phyloP scores from a whole-genome alignment of 2,888 invertebrate species.

The Clunio marinus region DNA sequence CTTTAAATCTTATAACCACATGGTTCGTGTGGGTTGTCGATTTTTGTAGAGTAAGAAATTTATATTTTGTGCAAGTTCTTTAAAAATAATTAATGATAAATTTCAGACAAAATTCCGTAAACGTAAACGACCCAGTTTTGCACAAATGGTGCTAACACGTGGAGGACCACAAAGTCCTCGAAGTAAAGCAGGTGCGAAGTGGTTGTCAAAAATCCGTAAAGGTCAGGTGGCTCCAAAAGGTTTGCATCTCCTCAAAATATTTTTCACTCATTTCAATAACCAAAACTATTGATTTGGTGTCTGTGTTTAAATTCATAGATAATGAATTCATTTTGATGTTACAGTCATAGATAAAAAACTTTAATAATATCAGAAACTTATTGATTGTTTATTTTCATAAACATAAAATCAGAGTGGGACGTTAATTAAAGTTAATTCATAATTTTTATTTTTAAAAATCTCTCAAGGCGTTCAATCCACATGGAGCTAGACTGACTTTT shows the following conservation, averaged over 20 bases:
- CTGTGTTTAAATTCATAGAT: not conserved
- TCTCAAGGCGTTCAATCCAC: no score
- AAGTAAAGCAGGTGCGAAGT: slow-evolving; percentile 82
- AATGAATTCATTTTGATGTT: slow-evolving; percentile 16
- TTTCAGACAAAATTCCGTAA: slow-evolving; percentile 59
- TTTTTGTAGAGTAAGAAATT: slow-evolving; percentile 64
- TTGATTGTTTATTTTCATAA: no score
- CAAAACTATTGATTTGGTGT: not conserved
- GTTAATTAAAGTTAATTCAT: no score
- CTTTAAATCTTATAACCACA: slow-evolving; percentile 92
- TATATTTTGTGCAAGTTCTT: slow-evolving; percentile 41
- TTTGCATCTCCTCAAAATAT: slow-evolving; percentile 37
- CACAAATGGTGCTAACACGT: slow-evolving; percentile 66
- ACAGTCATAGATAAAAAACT: no score
- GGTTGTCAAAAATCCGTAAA: slow-evolving; percentile 83
- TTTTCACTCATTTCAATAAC: not conserved
- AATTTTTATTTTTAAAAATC: no score
- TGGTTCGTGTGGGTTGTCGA: slow-evolving; percentile 84
- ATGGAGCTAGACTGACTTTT: slow-evolving; percentile 38
- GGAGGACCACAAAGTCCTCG: slow-evolving; percentile 73
- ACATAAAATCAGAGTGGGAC: no score
- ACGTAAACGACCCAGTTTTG: slow-evolving; percentile 76
- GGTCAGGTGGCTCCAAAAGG: slow-evolving; percentile 72
- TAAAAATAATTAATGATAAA: slow-evolving; percentile 36
- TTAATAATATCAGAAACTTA: no score